Conservation (phyloP, 92 coral and sea anemone species). For the Heliopora coerulea region DNA sequence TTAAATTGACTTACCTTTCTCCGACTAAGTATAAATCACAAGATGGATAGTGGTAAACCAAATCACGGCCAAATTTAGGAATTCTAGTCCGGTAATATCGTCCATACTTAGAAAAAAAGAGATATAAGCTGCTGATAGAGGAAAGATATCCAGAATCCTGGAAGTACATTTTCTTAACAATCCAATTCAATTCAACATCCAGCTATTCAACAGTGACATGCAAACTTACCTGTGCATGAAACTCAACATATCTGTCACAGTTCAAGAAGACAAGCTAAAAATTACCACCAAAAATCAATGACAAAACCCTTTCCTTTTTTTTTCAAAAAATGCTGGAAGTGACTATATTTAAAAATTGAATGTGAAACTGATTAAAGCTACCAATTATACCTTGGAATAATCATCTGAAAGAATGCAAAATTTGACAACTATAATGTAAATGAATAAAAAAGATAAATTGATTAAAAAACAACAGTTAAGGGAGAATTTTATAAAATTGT, state of each 20-base stretch:
- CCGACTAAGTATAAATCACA: constrained; percentile 94
- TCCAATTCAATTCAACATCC: no score
- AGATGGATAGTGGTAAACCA: constrained; percentile 91
- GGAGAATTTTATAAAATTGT: neutral
- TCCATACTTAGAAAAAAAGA: constrained; percentile 70
- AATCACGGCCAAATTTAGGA: constrained; percentile 96
- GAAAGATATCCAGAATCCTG: no score
- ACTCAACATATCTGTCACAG: constrained; percentile 91
- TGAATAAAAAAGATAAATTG: neutral
- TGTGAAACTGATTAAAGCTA: no score
- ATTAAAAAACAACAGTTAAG: neutral
- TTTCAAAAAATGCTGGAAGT: no score
- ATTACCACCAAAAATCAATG: neutral
- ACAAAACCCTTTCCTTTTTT: no score
- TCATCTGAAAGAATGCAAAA: constrained; percentile 84
- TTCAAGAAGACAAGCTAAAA: constrained; percentile 85
- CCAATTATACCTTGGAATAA: constrained; percentile 77
- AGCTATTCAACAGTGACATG: no score
- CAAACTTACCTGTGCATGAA: constrained; percentile 96
- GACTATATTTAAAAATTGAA: no score
- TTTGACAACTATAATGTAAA: constrained; percentile 74
- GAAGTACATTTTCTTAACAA: no score
- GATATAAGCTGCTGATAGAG: no score
- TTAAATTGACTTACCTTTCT: constrained; percentile 69
- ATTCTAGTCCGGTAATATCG: constrained; percentile 87